A percentile compares a stretch with the other conserved stretches of the same genome.
Conservation (phyloP, 1,140 invertebrate genomes). For the Papilio polytes region DNA sequence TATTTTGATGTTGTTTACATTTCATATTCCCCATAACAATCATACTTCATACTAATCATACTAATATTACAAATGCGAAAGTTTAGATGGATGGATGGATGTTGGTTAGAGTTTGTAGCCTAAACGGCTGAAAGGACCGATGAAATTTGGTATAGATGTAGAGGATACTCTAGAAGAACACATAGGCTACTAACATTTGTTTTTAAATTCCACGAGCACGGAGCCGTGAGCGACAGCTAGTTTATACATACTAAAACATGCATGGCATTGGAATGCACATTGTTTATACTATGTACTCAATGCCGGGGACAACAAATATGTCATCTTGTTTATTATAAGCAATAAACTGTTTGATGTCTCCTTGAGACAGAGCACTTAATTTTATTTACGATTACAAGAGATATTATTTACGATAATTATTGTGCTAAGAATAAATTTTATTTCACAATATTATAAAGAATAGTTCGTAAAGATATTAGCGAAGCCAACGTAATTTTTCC, state of each 20-base stretch:
- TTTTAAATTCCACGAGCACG: no score
- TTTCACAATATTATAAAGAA: background rate
- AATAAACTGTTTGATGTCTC: constrained; percentile 24
- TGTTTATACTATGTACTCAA: constrained; percentile 9
- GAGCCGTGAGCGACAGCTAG: no score
- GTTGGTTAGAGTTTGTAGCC: no score
- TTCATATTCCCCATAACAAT: background rate
- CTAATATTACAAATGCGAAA: no score
- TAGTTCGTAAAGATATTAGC: background rate
- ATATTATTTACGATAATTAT: constrained; percentile 23
- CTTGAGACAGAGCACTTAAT: constrained; percentile 14
- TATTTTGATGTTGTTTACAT: background rate
- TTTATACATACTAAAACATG: background rate
- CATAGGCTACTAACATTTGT: no score
- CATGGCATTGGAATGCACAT: background rate
- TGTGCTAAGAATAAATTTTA: constrained; percentile 9
- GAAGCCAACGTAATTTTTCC: background rate
- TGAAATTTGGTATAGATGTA: no score
- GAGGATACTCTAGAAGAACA: no score
- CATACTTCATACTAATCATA: no score
- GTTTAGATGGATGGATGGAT: no score
- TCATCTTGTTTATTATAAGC: constrained; percentile 22
- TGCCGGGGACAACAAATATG: constrained; percentile 11
- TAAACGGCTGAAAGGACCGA: no score
- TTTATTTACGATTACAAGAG: constrained; percentile 11